Evolutionary conservation across 2,797 vertebrate genomes (phyloP).

Genomic region (Melanotaenia pygmaea): DNA sequence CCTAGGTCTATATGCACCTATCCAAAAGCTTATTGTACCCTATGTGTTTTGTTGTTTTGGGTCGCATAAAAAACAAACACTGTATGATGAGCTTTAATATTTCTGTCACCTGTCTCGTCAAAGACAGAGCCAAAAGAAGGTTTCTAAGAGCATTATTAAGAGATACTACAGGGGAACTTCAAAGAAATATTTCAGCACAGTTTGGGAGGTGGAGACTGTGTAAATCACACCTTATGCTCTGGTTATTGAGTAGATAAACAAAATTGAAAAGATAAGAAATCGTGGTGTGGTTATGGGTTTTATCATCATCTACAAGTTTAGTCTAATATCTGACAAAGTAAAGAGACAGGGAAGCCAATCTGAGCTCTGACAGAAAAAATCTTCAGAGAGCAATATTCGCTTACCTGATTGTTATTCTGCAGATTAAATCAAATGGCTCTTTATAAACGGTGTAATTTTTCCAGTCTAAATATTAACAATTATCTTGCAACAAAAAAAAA

Average conservation of each 20-base stretch:
- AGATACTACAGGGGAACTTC: conserved; percentile 63
- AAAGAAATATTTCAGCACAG: conserved; percentile 68
- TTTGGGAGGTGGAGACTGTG: conserved; percentile 67
- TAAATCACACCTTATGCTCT: conserved; percentile 64
- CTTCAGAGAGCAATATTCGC: conserved; percentile 5
- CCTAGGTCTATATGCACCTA: conserved; percentile 20
- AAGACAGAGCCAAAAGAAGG: conserved; percentile 47
- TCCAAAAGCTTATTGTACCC: conserved; percentile 22
- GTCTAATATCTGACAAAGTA: conserved; percentile 8
- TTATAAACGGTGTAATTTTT: conserved; percentile 31
- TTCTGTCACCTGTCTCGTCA: conserved; percentile 51
- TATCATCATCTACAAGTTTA: conserved; percentile 20
- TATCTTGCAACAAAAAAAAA: conserved; percentile 31
- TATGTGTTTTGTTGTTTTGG: conserved; percentile 6
- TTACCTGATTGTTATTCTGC: conserved; percentile 23
- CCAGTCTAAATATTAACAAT: conserved; percentile 17
- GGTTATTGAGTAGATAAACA: conserved; percentile 28
- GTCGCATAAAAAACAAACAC: conserved; percentile 23
- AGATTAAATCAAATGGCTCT: conserved; percentile 31
- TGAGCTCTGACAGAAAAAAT: conserved; percentile 8
- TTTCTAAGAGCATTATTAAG: conserved; percentile 79
- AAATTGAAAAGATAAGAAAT: conserved; percentile 56
- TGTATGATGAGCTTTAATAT: conserved; percentile 11
- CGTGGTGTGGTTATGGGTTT: conserved; percentile 14
- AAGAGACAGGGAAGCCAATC: conserved; percentile 17